Percentiles rank a stretch among this genome's conserved stretches.
These are phyloP conservation scores for Cotesia chilonis DNA, from an alignment of 1,140 invertebrate species.

Conservation along the genomic window DNA sequence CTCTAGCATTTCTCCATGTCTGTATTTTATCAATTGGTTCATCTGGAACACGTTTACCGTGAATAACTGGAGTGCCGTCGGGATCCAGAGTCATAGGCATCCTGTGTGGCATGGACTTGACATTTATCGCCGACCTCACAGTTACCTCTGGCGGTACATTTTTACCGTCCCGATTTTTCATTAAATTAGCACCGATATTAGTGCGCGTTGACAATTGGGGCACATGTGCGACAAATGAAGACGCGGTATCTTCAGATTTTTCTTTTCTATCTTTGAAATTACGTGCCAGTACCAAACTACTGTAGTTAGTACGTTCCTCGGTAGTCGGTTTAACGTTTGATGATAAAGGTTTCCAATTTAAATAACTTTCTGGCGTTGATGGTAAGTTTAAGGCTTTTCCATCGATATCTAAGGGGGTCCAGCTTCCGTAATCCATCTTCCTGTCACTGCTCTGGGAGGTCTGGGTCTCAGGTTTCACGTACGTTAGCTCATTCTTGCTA, in stretches of 20 bases:
- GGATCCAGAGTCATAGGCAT: slow-evolving; percentile 65
- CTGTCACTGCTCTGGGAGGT: slow-evolving; percentile 25
- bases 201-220: slow-evolving; percentile 49
- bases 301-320: neutral
- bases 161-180: slow-evolving; percentile 56
- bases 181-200: slow-evolving; percentile 58
- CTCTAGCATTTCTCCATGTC: slow-evolving; percentile 85
- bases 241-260: slow-evolving; percentile 30
- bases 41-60: slow-evolving; percentile 82
- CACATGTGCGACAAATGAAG: slow-evolving; percentile 53
- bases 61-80: slow-evolving; percentile 80
- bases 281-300: slow-evolving; percentile 39
- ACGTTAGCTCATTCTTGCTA: slow-evolving; percentile 25
- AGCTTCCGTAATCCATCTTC: slow-evolving; percentile 50
- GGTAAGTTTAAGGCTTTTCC: slow-evolving; percentile 37
- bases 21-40: slow-evolving; percentile 80
- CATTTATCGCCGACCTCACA: slow-evolving; percentile 68
- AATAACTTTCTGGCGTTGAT: slow-evolving; percentile 45
- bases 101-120: slow-evolving; percentile 52
- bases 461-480: slow-evolving; percentile 22
- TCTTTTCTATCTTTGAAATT: slow-evolving; percentile 44
- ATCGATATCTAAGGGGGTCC: slow-evolving; percentile 49
- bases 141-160: slow-evolving; percentile 73
- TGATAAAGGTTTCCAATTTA: slow-evolving; percentile 49
- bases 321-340: neutral